Evolutionary conservation across 2,113 vertebrate species (phyloP).

Genomic region (Oreochromis aureus): DNA sequence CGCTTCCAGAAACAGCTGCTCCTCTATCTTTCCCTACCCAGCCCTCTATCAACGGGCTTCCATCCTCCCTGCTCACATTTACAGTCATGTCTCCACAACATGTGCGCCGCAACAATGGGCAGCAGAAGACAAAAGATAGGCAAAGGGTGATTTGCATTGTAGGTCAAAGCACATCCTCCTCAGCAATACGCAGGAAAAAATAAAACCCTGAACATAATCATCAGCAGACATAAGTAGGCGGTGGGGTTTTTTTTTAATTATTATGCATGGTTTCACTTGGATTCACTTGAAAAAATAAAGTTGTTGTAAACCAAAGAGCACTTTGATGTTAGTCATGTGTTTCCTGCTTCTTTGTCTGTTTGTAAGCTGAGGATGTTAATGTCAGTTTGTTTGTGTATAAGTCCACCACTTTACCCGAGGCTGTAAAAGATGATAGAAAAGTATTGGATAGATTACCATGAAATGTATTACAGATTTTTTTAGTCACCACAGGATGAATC

Average conservation of each 20-base stretch:
- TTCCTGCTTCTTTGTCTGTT: not conserved
- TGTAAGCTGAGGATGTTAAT: not conserved
- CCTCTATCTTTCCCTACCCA: not conserved
- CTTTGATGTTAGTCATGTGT: not conserved
- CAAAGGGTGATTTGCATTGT: not conserved
- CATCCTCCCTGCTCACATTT: not conserved
- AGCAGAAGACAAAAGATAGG: not conserved
- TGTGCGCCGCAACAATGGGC: not conserved
- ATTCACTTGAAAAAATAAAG: not conserved
- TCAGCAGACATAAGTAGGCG: accelerated
- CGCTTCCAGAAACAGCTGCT: not conserved
- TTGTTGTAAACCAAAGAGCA: not conserved
- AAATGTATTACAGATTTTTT: not conserved
- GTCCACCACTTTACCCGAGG: not conserved
- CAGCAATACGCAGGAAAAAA: not conserved
- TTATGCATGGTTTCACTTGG: not conserved
- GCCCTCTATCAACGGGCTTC: not conserved
- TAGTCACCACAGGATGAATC: not conserved
- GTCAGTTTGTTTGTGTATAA: not conserved
- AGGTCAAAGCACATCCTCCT: not conserved
- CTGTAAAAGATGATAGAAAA: not conserved
- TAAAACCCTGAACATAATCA: not conserved
- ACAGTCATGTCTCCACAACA: not conserved
- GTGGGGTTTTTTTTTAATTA: accelerated
- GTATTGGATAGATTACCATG: not conserved